Conservation (phyloP, 2,113 vertebrate species). For the Serinus canaria region DNA sequence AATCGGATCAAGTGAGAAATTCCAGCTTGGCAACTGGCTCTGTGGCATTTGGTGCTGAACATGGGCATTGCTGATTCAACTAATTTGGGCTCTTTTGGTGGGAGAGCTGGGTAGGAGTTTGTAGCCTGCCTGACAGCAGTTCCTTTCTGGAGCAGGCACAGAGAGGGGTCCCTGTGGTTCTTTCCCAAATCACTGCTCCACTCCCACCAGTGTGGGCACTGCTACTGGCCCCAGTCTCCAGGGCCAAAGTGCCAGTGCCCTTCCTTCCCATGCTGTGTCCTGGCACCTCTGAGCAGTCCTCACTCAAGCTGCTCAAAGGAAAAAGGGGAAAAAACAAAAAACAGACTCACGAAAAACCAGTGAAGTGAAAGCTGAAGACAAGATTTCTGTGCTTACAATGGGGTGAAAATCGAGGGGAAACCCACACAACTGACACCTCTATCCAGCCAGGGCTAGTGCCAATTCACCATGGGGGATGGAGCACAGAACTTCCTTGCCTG, state of each 20-base stretch:
- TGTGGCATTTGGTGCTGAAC: not conserved
- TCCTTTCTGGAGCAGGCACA: not conserved
- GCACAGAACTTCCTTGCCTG: not conserved
- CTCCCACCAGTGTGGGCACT: not conserved
- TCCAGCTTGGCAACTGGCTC: not conserved
- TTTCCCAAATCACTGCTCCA: not conserved
- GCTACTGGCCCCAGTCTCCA: not conserved
- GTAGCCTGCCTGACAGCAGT: not conserved
- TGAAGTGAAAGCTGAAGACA: not conserved
- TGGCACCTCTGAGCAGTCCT: not conserved
- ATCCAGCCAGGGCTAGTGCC: not conserved
- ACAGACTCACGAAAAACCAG: rapidly evolving
- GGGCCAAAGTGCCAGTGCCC: not conserved
- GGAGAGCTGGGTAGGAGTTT: not conserved
- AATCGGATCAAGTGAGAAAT: conserved; percentile 9
- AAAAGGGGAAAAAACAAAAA: not conserved
- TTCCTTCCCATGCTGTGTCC: not conserved
- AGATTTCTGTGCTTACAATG: not conserved
- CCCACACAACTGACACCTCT: not conserved
- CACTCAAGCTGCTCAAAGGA: not conserved
- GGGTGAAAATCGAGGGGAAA: not conserved
- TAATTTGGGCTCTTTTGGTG: not conserved
- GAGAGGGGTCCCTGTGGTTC: rapidly evolving
- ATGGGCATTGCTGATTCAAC: not conserved
- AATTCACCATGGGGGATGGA: rapidly evolving